Evolutionary conservation across 2,888 invertebrate genomes (phyloP).

Genomic region (Griposia aprilina): DNA sequence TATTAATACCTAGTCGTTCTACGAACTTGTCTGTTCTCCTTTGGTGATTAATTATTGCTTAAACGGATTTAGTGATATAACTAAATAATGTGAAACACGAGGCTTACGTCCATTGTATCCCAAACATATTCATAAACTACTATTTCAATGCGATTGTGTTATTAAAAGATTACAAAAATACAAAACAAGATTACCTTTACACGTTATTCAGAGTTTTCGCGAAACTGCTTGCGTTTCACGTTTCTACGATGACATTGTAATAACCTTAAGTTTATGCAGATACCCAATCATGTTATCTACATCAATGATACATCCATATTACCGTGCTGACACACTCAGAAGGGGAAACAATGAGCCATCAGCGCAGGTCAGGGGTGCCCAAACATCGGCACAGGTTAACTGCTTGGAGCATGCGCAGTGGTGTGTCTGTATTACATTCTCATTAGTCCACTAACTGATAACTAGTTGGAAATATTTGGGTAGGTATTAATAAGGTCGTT

Average conservation of each 20-base stretch:
- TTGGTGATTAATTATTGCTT: background rate
- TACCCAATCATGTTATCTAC: background rate
- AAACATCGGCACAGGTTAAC: conserved; percentile 51
- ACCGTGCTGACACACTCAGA: conserved; percentile 32
- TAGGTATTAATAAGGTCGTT: background rate
- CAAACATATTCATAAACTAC: background rate
- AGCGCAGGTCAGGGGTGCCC: conserved; percentile 53
- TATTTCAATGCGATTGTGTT: too few species aligned
- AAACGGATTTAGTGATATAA: too few species aligned
- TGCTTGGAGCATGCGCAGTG: conserved; percentile 51
- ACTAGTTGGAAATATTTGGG: conserved; percentile 11
- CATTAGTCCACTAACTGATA: conserved; percentile 26
- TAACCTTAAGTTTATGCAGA: background rate
- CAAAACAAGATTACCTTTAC: background rate
- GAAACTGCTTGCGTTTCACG: background rate
- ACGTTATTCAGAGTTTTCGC: background rate
- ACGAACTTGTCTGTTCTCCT: background rate
- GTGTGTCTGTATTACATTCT: conserved; percentile 16
- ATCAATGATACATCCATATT: background rate
- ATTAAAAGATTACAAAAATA: background rate
- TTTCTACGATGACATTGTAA: background rate
- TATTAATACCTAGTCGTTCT: too few species aligned
- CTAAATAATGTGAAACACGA: background rate
- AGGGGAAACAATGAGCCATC: conserved; percentile 43
- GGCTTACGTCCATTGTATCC: too few species aligned